These are phyloP conservation scores for Tenodera sinensis DNA, from an alignment of 2,888 invertebrate genomes.

Conservation along the genomic window DNA sequence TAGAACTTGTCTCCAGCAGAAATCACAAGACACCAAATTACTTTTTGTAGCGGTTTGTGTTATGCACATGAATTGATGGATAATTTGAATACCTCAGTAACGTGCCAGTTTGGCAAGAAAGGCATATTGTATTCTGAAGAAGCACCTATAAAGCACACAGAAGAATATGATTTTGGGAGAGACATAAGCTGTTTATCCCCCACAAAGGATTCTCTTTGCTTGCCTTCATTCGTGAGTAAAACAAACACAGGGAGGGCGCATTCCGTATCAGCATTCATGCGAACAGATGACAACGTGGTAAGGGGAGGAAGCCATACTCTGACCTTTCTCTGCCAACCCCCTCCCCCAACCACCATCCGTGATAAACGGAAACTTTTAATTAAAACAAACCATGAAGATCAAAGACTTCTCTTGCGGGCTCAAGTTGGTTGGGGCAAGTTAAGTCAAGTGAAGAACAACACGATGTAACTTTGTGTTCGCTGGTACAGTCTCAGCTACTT, in stretches of 20 bases:
- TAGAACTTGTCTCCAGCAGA: no score
- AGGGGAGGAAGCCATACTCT: not conserved
- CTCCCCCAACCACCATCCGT: not conserved
- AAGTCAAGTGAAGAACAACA: slow-evolving; percentile 21
- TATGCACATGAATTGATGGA: not conserved
- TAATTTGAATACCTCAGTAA: not conserved
- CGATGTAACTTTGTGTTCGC: slow-evolving; percentile 10
- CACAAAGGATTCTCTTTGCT: not conserved
- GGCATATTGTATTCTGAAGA: not conserved
- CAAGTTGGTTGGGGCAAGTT: slow-evolving; percentile 9
- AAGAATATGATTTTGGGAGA: not conserved
- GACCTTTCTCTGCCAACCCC: slow-evolving; percentile 18
- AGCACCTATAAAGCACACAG: not conserved
- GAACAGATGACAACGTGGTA: slow-evolving; percentile 25
- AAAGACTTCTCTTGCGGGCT: slow-evolving; percentile 26
- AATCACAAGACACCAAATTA: not conserved
- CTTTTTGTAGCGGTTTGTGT: not conserved
- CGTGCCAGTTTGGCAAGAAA: not conserved
- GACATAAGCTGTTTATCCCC: not conserved
- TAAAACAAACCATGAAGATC: slow-evolving; percentile 30
- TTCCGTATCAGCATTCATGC: slow-evolving; percentile 26
- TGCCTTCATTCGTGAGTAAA: not conserved
- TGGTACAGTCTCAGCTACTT: slow-evolving; percentile 11
- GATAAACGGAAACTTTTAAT: slow-evolving; percentile 30
- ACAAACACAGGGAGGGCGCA: slow-evolving; percentile 5